Evolutionary conservation across 1,140 invertebrate genomes (phyloP).

Genomic region (Solenopsis fugax): DNA sequence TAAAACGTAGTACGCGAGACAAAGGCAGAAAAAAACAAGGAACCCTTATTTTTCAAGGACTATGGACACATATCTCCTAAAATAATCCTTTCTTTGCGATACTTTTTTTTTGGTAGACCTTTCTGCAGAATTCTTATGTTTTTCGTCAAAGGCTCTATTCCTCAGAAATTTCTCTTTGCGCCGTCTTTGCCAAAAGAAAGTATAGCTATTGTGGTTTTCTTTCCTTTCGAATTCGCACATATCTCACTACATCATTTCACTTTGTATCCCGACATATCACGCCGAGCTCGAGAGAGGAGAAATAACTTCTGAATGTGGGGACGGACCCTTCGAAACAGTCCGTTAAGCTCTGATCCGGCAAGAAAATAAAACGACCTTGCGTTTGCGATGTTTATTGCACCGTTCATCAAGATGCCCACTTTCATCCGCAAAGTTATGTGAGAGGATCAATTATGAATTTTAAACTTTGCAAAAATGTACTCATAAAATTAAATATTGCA

Average conservation of each 20-base stretch:
- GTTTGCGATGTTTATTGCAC: slow-evolving; percentile 23
- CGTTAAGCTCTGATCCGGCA: slow-evolving; percentile 40
- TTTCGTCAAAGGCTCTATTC: background rate
- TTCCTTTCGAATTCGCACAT: slow-evolving; percentile 34
- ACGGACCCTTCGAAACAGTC: slow-evolving; percentile 41
- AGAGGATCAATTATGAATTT: slow-evolving; percentile 2
- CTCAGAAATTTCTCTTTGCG: slow-evolving; percentile 5
- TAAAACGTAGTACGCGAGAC: too few relatives aligned
- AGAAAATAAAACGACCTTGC: slow-evolving; percentile 28
- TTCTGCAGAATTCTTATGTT: background rate
- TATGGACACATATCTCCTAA: too few relatives aligned
- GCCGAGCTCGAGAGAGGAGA: slow-evolving; percentile 46
- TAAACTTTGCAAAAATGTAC: background rate
- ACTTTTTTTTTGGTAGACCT: background rate
- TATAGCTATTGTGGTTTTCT: slow-evolving; percentile 24
- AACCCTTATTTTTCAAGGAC: too few relatives aligned
- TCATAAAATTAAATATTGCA: background rate
- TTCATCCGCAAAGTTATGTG: slow-evolving; percentile 27
- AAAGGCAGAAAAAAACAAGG: too few relatives aligned
- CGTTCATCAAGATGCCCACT: slow-evolving; percentile 6
- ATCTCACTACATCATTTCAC: slow-evolving; percentile 2
- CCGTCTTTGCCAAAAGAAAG: slow-evolving; percentile 4
- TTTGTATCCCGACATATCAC: background rate
- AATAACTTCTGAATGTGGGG: slow-evolving; percentile 19
- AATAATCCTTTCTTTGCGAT: background rate